Base-by-base conservation (phyloP, 2,113 vertebrate genomes). In the Rafetus swinhoei region DNA sequence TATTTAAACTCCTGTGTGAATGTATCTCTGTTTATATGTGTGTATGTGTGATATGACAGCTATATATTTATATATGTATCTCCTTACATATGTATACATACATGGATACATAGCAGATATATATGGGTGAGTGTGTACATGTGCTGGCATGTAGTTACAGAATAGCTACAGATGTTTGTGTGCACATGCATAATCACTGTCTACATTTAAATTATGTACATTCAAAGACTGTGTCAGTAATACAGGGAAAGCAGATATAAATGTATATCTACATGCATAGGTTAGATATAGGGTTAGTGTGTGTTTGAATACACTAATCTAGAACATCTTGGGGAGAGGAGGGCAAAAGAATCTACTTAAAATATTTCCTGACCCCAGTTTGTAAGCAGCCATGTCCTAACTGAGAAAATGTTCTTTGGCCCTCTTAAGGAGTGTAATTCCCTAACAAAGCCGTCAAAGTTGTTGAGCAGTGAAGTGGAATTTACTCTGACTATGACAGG, bases 401-500 rank as follows among this genome's bases (percentile, higher is more conserved):
- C 45, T 90, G 81, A 85, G 59, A 53, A 80, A 35, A 32, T 7
- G 8, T 93, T 94, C 86, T 56, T 95, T 85, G 89, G 50, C 65
- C 53, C 52, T 57, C 56, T 52, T 25, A 62, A 81, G 81, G 93
- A 96, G 93, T 91, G 35, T 92, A 86, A 93, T 45, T 91, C 79
- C 16, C 72, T 82, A 57, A 19, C 55, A 76, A 90, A 86, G 18
- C 69, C 13, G 35, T 94, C 86, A 94, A 76, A 93, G 86, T 79
- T 96, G 84, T 94, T 96, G 93, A 93, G 85, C 94, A 86, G 88
- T 87, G 92, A 95, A 95, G 65, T 76, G 76, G 90, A 91, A 92
- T 95, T 93, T 82, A 86, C 94, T 97, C 83, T 96, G 95, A 85
- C 74, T 95, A 92, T 95, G 89, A 82, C 60, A 96, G 96, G 92